Base-by-base conservation (phyloP, 1,140 invertebrate species). In the Caenorhabditis briggsae region DNA sequence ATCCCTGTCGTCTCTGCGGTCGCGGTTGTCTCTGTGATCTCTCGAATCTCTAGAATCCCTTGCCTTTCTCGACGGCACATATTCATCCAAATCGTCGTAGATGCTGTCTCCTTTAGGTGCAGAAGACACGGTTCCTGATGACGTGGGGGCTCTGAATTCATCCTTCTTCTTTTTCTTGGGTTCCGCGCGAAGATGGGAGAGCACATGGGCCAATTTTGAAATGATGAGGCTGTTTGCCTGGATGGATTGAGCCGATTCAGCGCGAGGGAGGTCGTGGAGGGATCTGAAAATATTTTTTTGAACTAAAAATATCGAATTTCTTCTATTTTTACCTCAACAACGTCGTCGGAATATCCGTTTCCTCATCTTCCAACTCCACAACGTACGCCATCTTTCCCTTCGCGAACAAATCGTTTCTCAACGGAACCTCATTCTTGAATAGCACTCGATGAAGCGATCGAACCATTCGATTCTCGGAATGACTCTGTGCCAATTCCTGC, bases 331-430 rank as follows among this genome's bases (percentile, higher is more conserved):
- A n/a, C n/a, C 86, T 94, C 61, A 99, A 96, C 12, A 98, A 92
- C 0, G 97, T 99, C 0, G 96, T 98, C 0, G 98, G 98, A 85
- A 99, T 97, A 92, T 99, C 97, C 86, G 95, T 95, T 85, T 97
- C 96, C 9, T 97, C 96, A 91, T 99, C 97, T 50, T 93, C 92
- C 86, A 99, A 93, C 90, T 99, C 97, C 78, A 99, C 96, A 2
- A 98, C 95, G 92, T 99, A 99, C 0, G 98, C 98, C 97, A 99
- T 99, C 18, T 98, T 94, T 58, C 97, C 96, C 0, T 97, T 96
- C 7, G 83, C 90, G 93, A 99, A 99, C n/a, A 98, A 92, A 90
- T 99, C 97, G 93, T 98, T 98, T 59, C 96, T 94, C 20, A 82
- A 20, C 0, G 85, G 85, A 1, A 86, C 20, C 9, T 86, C 85